A percentile compares a stretch with the other conserved stretches of the same genome.
These are phyloP conservation scores for Philereme vetulata DNA, from an alignment of 2,888 invertebrate genomes.

Conservation along the genomic window DNA sequence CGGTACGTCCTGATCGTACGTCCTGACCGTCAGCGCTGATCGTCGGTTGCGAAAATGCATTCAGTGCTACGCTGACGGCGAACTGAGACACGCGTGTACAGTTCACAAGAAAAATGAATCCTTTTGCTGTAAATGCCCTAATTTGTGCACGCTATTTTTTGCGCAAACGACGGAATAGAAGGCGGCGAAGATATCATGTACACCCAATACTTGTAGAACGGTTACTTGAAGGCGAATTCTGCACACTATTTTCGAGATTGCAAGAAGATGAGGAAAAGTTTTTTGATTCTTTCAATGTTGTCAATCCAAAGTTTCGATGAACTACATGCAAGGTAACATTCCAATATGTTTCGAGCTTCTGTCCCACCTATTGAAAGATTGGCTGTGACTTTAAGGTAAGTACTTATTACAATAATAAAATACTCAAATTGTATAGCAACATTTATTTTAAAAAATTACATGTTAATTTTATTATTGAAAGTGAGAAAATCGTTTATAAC, in stretches of 20 bases:
- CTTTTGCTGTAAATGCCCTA: no score
- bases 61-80: no score
- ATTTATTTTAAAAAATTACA: constrained; percentile 6
- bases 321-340: constrained; percentile 14
- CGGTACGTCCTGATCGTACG: constrained; percentile 6
- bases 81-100: no score
- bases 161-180: no score
- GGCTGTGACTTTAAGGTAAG: constrained; percentile 16
- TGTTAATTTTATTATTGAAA: constrained; percentile 1
- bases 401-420: no score
- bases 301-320: constrained; percentile 17
- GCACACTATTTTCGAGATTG: constrained; percentile 9
- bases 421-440: constrained; percentile 7
- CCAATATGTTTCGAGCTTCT: constrained; percentile 16
- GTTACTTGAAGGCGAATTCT: background rate
- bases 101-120: no score
- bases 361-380: constrained; percentile 15
- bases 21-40: no score
- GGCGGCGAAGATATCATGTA: constrained; percentile 1
- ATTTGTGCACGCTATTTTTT: no score
- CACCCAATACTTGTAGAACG: constrained; percentile 7
- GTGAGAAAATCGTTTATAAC: constrained; percentile 10
- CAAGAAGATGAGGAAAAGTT: background rate
- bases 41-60: no score
- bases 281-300: constrained; percentile 4